phyloP scores from a whole-genome alignment of 2,113 vertebrate species.

The Poeciliopsis occidentalis region DNA sequence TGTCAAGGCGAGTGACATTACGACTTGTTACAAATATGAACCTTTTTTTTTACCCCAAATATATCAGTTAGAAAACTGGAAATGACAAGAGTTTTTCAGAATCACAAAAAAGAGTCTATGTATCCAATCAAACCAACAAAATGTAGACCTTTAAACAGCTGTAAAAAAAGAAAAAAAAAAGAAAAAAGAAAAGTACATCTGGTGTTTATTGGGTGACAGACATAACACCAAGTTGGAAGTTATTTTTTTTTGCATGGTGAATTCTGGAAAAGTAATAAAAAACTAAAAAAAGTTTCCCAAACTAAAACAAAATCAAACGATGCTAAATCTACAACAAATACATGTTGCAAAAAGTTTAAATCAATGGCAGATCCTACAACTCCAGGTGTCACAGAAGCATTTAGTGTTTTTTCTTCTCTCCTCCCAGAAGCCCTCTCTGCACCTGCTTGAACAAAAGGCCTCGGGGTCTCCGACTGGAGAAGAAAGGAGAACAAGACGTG shows the following conservation, averaged over 20 bases:
- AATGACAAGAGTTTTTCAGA: too few species aligned
- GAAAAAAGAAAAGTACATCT: too few species aligned
- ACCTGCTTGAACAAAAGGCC: slow-evolving; percentile 61
- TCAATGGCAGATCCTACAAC: slow-evolving; percentile 19
- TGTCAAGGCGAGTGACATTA: too few species aligned
- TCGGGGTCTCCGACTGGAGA: slow-evolving; percentile 53
- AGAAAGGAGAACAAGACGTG: slow-evolving; percentile 46
- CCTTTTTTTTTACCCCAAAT: too few species aligned
- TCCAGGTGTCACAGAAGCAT: slow-evolving; percentile 46
- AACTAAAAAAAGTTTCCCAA: slow-evolving; percentile 14
- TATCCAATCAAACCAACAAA: background rate
- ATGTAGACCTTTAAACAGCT: background rate
- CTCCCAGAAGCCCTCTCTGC: slow-evolving; percentile 47
- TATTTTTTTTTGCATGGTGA: background rate
- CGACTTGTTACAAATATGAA: too few species aligned
- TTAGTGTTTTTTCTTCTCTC: background rate
- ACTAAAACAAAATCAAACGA: slow-evolving; percentile 15
- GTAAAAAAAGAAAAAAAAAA: background rate
- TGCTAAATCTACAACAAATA: slow-evolving; percentile 7
- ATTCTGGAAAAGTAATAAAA: background rate
- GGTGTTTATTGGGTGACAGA: background rate
- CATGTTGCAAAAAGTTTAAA: slow-evolving; percentile 45
- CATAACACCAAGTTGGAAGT: slow-evolving; percentile 8
- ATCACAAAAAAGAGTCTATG: too few species aligned
- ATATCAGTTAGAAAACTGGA: background rate